Conservation (phyloP, 2,113 vertebrate genomes). For the Phodopus roborovskii region DNA sequence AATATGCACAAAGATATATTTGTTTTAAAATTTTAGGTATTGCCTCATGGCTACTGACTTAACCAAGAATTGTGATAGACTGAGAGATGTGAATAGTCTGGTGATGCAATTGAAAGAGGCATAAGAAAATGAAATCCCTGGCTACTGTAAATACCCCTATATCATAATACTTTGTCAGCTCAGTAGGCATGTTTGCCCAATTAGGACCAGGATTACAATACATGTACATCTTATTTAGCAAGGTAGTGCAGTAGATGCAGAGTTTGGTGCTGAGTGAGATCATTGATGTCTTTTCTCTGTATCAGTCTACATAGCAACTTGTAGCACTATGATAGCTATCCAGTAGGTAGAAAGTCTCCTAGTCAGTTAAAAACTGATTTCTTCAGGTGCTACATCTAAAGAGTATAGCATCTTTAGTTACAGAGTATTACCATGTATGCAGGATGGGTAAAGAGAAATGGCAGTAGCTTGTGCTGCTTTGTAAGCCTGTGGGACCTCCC, state of each 20-base stretch:
- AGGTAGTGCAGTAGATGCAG: not conserved
- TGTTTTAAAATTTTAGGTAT: constrained; percentile 13
- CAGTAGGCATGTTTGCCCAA: not conserved
- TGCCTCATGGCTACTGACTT: not conserved
- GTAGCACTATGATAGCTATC: not conserved
- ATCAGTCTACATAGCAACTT: not conserved
- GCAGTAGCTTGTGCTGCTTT: not conserved
- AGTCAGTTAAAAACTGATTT: not conserved
- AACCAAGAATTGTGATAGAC: not conserved
- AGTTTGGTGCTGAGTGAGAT: not conserved
- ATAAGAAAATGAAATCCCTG: not conserved
- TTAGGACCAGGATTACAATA: not conserved
- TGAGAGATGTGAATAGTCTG: not conserved
- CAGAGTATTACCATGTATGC: not conserved
- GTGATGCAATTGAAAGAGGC: not conserved
- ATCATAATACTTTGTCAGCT: constrained; percentile 18
- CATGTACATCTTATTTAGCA: not conserved
- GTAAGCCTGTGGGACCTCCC: not conserved
- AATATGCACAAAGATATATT: not conserved
- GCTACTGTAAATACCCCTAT: not conserved
- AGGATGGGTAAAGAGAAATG: too few relatives aligned
- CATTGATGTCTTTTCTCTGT: not conserved
- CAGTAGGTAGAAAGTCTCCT: not conserved
- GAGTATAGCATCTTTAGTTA: not conserved
- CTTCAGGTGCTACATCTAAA: not conserved